Base-by-base conservation (phyloP, 2,113 vertebrate genomes). In the Crypturellus undulatus region DNA sequence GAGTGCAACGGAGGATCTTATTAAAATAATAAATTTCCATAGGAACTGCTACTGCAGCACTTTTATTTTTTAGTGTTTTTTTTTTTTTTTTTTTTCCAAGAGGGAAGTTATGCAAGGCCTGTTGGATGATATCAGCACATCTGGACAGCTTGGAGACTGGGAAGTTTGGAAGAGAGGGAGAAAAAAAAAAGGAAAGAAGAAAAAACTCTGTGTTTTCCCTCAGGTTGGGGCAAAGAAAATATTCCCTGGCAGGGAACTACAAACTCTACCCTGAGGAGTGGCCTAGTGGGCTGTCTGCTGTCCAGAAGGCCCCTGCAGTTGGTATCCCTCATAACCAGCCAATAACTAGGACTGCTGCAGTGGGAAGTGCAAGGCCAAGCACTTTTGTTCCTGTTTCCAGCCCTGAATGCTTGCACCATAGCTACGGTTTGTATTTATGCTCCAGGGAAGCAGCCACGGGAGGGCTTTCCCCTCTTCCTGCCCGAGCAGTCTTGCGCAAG, bases 21-120 rank as follows among this genome's bases (percentile, higher is more conserved):
- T 94, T 96, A 94, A 94, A 96, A 97, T 89, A 96, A 96, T 96
- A 94, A 75, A 96, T 96, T 96, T 97, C 85, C 75, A 87, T 64
- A 79, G 56, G 75, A 93, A 91, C 73, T 90, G 87, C 93, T 92
- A 93, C 92, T 87, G 85, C 45, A 84, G 89, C 82, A 62, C 30
- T 69, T 91, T 51, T 30, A 6, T 3, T 30, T 56, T 85, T 70
- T n/a, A 16, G 8, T 28, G 47, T 45, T 83, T 80, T 64, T 85
- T 73, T 83, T 64, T 85, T 45, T 83, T 80, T 64, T 85, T 73
- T 83, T 64, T 85, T 73, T 82, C 3, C 36, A 47, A 42, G 81
- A 71, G 56, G 59, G 67, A 93, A 93, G 91, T 93, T 93, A 70
- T 85, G 77, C 84, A 95, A 95, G 70, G 70, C 20, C 43, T 3